Percentiles rank a stretch among this genome's conserved stretches.
Evolutionary conservation across 2,888 invertebrate species (phyloP).

Genomic region (Ophioninae sp.): DNA sequence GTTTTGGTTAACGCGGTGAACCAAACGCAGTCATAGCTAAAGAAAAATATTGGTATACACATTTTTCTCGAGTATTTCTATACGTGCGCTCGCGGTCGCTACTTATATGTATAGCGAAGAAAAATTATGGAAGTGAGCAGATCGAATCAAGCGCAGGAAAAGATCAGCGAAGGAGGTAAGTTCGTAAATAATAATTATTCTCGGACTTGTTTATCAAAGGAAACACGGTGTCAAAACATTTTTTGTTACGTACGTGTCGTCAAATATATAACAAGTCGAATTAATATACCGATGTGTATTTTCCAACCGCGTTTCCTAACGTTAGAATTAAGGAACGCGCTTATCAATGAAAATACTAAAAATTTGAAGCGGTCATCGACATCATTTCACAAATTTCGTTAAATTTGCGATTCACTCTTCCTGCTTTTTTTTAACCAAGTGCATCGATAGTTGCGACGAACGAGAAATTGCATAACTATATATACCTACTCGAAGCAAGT

Average conservation of each 20-base stretch:
- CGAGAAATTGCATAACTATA: slow-evolving; percentile 17
- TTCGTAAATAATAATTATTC: slow-evolving; percentile 31
- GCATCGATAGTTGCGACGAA: slow-evolving; percentile 4
- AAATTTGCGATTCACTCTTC: background rate
- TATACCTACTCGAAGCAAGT: background rate
- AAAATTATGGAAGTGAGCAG: slow-evolving; percentile 70
- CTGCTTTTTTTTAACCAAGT: background rate
- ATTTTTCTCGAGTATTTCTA: slow-evolving; percentile 24
- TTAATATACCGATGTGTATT: slow-evolving; percentile 31
- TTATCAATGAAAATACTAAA: background rate
- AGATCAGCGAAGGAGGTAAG: slow-evolving; percentile 72
- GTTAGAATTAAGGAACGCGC: slow-evolving; percentile 52
- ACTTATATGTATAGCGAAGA: slow-evolving; percentile 63
- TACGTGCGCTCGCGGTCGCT: slow-evolving; percentile 28
- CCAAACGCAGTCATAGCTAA: slow-evolving; percentile 3
- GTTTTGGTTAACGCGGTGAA: background rate
- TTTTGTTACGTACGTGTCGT: slow-evolving; percentile 48
- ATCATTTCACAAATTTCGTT: slow-evolving; percentile 17
- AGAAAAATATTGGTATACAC: slow-evolving; percentile 1
- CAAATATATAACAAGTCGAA: slow-evolving; percentile 8
- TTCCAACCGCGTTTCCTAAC: slow-evolving; percentile 63
- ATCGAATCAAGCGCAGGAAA: slow-evolving; percentile 65
- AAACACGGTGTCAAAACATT: slow-evolving; percentile 37
- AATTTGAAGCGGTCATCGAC: background rate
- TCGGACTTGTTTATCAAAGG: background rate